A percentile compares a stretch with the other conserved stretches of the same genome.
Evolutionary conservation across 2,113 vertebrate species (phyloP).

Genomic region (Osmerus eperlanus): DNA sequence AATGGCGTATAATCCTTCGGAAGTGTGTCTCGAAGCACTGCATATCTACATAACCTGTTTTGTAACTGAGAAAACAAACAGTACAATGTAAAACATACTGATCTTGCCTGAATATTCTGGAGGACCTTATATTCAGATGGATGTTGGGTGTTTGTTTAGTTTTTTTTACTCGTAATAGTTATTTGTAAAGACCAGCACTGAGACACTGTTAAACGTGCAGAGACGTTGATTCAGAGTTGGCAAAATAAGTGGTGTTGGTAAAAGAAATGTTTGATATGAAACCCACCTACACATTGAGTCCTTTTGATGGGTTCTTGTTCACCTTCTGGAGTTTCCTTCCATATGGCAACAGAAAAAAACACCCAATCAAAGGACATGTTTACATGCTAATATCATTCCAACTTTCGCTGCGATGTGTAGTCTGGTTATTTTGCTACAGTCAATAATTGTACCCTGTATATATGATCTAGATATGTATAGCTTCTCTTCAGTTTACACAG

Average conservation of each 20-base stretch:
- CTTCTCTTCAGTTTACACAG: constrained; percentile 2
- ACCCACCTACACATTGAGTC: neutral
- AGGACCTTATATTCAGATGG: constrained; percentile 18
- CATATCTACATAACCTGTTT: too few relatives aligned
- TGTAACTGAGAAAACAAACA: constrained; percentile 7
- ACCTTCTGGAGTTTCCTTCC: neutral
- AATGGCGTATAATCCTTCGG: too few relatives aligned
- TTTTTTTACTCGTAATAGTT: constrained; percentile 17
- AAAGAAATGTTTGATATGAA: neutral
- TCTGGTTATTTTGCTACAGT: constrained; percentile 3
- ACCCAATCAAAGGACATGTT: constrained; percentile 4
- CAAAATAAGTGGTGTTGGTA: constrained; percentile 23
- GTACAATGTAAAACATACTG: constrained; percentile 24
- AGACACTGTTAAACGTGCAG: constrained; percentile 24
- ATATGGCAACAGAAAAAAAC: constrained; percentile 18
- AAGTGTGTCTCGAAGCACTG: too few relatives aligned
- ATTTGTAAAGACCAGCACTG: constrained; percentile 39
- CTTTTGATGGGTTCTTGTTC: too few relatives aligned
- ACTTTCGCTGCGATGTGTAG: constrained; percentile 18
- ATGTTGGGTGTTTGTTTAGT: constrained; percentile 17
- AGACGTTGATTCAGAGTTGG: constrained; percentile 2
- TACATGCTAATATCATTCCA: constrained; percentile 14
- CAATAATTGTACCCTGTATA: constrained; percentile 5
- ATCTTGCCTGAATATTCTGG: constrained; percentile 8
- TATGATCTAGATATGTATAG: constrained; percentile 11